Evolutionary conservation across 2,797 vertebrate species (phyloP).

Genomic region (Margarornis squamiger): DNA sequence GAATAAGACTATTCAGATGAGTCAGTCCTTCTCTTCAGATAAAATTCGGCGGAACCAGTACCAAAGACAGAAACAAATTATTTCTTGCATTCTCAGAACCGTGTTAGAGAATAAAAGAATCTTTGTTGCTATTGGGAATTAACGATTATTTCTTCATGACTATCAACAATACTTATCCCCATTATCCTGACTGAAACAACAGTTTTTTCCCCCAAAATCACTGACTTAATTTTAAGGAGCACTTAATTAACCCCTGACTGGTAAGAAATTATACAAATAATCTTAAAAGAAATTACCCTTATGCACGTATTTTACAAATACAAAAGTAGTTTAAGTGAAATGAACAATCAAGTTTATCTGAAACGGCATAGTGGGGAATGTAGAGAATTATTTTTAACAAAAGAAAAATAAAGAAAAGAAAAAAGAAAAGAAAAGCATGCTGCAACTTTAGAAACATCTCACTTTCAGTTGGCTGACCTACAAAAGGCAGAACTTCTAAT

Average conservation of each 20-base stretch:
- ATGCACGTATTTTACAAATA: background rate
- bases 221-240: background rate
- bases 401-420: background rate
- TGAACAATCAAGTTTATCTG: background rate
- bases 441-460: background rate
- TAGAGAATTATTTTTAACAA: background rate
- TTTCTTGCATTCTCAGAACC: background rate
- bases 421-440: background rate
- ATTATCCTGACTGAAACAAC: background rate
- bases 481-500: conserved; percentile 11
- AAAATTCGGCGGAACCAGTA: background rate
- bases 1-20: conserved; percentile 5
- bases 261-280: conserved; percentile 7
- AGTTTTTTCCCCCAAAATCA: background rate
- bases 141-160: background rate
- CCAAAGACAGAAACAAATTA: background rate
- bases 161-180: background rate
- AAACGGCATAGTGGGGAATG: background rate
- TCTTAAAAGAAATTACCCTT: background rate
- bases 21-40: conserved; percentile 14
- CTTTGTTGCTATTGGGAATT: background rate
- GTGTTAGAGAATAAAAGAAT: background rate
- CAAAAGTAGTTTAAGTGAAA: background rate
- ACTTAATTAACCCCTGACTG: background rate
- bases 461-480: background rate